Evolutionary conservation across 1,140 invertebrate genomes (phyloP), one percentile per base, ranked within the genome.

Genomic region (Neodiprion fabricii): DNA sequence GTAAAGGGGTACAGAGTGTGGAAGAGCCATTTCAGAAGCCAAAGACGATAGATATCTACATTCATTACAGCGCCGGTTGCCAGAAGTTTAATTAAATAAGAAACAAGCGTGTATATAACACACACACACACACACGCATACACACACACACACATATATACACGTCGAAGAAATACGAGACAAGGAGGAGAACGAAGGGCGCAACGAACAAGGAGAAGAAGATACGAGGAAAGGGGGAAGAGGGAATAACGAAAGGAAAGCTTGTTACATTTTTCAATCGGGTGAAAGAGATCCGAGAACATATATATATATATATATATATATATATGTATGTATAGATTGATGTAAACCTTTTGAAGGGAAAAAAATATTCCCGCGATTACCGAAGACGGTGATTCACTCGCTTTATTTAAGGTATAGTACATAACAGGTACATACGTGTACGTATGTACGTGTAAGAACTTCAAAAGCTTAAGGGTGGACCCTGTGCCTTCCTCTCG

Each of bases 31-130:
- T 12, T 12, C 3, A 14, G 53, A 5, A 61, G 53, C n/a, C 53
- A 61, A 61, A 61, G 5, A 61, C 53, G 53, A 14, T 61, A 17
- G 75, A 79, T 81, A 79, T 79, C 77, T 79, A 80, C 78, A 79
- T 81, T 81, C 80, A 76, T 81, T 81, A 40, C 5, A 79, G 65
- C 75, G 77, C 28, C 75, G 79, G 77, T 80, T 81, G 78, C 78
- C 74, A 75, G 23, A 81, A 81, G 77, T 81, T 81, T 81, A 81
- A 81, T 81, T 81, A 79, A 78, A 81, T 79, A 75, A 75, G 75
- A 76, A 76, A 75, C 77, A 47, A 69, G 40, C 53, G 11, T 12
- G 53, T 17, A 40, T 40, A 40, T 40, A 40, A 5, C 5, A 40
- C 70, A n/a, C 5, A 49, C 70, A n/a, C 5, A 49, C 23, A 21